Conservation (phyloP, 1,140 invertebrate species). For the Caenorhabditis tropicalis region DNA sequence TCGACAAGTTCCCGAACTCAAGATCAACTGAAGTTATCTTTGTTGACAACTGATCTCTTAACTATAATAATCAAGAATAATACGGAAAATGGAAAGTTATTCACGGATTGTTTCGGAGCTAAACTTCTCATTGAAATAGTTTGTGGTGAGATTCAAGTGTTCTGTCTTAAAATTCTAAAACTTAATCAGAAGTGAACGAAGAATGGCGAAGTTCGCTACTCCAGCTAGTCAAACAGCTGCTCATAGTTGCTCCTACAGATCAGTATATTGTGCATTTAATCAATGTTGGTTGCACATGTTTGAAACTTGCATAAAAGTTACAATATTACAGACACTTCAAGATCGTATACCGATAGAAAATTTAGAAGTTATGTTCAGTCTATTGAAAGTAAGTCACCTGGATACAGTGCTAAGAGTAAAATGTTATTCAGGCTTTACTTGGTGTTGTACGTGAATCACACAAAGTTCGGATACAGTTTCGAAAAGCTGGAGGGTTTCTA, state of each 20-base stretch:
- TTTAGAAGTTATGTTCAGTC: slow-evolving; percentile 51
- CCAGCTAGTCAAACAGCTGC: slow-evolving; percentile 68
- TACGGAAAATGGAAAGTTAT: slow-evolving; percentile 80
- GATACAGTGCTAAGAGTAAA: background rate
- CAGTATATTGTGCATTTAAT: slow-evolving; percentile 67
- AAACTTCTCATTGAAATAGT: slow-evolving; percentile 15
- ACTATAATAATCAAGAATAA: slow-evolving; percentile 83
- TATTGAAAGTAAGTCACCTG: slow-evolving; percentile 45
- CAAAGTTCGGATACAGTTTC: slow-evolving; percentile 90
- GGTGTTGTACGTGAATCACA: slow-evolving; percentile 78
- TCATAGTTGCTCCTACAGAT: slow-evolving; percentile 68
- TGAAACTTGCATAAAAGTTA: background rate
- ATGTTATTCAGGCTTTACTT: slow-evolving; percentile 58
- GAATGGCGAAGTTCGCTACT: slow-evolving; percentile 52
- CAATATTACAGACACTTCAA: slow-evolving; percentile 8
- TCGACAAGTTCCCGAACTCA: slow-evolving; percentile 62
- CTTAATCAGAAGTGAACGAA: slow-evolving; percentile 30
- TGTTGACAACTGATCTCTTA: slow-evolving; percentile 85
- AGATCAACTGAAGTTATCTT: slow-evolving; percentile 79
- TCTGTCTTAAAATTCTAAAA: background rate
- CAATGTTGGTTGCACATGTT: too few species aligned
- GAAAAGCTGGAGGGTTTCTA: slow-evolving; percentile 95
- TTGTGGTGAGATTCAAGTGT: slow-evolving; percentile 67
- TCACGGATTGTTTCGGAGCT: slow-evolving; percentile 17
- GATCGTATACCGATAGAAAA: slow-evolving; percentile 46